phyloP scores from a whole-genome alignment of 2,888 invertebrate species.

The Catocala fraxini region DNA sequence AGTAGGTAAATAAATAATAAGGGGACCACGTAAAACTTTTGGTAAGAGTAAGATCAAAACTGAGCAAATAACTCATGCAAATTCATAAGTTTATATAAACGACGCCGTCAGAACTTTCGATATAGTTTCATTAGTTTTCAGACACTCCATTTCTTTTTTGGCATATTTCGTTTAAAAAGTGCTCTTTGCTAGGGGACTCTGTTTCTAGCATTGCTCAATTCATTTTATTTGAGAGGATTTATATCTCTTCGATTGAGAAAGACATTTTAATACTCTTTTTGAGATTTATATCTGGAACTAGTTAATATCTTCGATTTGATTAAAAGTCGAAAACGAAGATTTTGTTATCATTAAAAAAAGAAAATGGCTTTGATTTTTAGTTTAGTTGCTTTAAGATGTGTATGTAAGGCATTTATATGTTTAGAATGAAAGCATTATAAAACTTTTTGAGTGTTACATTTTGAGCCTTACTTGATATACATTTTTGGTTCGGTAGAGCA shows the following conservation, averaged over 20 bases:
- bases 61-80: conserved; percentile 69
- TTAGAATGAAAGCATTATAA: too few species aligned
- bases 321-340: too few species aligned
- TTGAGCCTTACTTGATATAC: too few species aligned
- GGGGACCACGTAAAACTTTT: conserved; percentile 53
- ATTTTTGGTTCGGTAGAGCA: too few species aligned
- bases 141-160: conserved; percentile 48
- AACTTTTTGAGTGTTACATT: too few species aligned
- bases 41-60: conserved; percentile 60
- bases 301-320: too few species aligned
- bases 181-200: conserved; percentile 17
- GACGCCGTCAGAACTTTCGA: conserved; percentile 50
- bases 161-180: conserved; percentile 30
- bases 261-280: background rate
- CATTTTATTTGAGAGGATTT: background rate
- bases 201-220: background rate
- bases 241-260: background rate
- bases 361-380: too few species aligned
- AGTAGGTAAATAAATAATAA: conserved; percentile 59
- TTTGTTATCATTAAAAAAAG: too few species aligned
- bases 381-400: too few species aligned
- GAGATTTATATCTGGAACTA: too few species aligned
- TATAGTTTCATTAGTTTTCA: conserved; percentile 52
- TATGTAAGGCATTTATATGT: too few species aligned
- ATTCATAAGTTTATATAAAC: conserved; percentile 62